Evolutionary conservation across 2,797 vertebrate species (phyloP), one percentile per base, ranked within the genome.

Genomic region (Sarcophilus harrisii): DNA sequence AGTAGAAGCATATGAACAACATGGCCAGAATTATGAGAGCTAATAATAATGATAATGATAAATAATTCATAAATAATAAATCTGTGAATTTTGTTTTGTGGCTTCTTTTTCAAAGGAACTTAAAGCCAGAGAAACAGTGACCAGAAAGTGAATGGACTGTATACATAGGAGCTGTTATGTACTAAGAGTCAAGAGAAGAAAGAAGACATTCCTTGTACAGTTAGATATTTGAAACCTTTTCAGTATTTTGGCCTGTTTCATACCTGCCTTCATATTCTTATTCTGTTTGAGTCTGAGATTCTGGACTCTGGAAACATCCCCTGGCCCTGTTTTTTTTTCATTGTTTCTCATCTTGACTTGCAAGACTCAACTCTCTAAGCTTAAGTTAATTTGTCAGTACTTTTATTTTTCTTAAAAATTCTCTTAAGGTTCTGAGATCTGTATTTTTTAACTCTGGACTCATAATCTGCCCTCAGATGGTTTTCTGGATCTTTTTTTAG

Each of bases 1-100:
- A 95, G 58, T 16, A 93, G 60, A 96, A 89, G 90, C 90, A 58
- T 93, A 93, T 81, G 91, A 96, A 66, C 92, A 96, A 92, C 8
- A 57, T 91, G 81, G 66, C 73, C 96, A 90, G 93, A 96, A 97
- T 97, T 97, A 95, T 92, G 92, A 96, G 93, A 96, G 81, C 93
- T 96, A 97, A 97, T 98, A 97, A 96, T 90, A 90, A 90, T 96
- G 92, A 94, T 96, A 94, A 95, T 3, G 16, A 96, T 98, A 93
- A 97, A 96, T 98, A 97, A 97, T 96, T 97, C 95, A 97, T 97
- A 96, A 95, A 97, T 95, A 66, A 97, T 96, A 96, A 94, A 96
- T 97, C 62, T 4, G 0, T 73, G 38, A 93, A 94, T 62, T 93
- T 96, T 92, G 60, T 57, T 94, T 94, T 59, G 45, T 14, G 93